These are phyloP conservation scores for Cryptoblepharus egeriae DNA, from an alignment of 2,797 vertebrate species.

Conservation along the genomic window DNA sequence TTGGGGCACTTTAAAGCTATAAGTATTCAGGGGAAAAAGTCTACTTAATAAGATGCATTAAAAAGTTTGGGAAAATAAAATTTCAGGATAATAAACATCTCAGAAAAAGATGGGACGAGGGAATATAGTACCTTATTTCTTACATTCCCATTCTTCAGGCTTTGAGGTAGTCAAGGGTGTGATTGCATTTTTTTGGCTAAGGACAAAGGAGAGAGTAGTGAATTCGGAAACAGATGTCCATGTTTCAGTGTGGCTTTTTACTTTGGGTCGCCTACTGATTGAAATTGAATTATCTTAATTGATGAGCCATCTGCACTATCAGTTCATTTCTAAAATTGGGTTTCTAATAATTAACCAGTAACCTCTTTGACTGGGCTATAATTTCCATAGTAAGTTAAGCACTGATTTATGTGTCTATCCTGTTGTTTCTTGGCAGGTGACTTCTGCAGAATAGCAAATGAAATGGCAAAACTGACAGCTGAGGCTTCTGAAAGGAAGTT, in stretches of 20 bases:
- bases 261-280: not conserved
- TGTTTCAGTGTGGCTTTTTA: not conserved
- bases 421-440: not conserved
- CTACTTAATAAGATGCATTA: not conserved
- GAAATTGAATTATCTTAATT: slow-evolving; percentile 10
- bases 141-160: not conserved
- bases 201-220: not conserved
- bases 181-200: not conserved
- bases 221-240: not conserved
- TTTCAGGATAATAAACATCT: not conserved
- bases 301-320: not conserved
- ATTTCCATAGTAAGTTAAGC: not conserved
- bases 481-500: not conserved
- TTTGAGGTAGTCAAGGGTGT: not conserved
- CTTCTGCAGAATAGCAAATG: slow-evolving; percentile 1
- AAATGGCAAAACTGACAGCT: not conserved
- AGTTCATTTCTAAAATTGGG: not conserved
- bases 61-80: not conserved
- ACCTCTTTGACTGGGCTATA: not conserved
- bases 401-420: not conserved
- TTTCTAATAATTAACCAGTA: not conserved
- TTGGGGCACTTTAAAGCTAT: not conserved
- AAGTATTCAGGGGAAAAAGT: not conserved
- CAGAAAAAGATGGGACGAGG: not conserved
- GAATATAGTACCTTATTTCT: not conserved